Percentiles rank a stretch among this genome's conserved stretches.
These are phyloP conservation scores for Dipus sagitta DNA, from an alignment of 2,797 vertebrate species.

Conservation along the genomic window DNA sequence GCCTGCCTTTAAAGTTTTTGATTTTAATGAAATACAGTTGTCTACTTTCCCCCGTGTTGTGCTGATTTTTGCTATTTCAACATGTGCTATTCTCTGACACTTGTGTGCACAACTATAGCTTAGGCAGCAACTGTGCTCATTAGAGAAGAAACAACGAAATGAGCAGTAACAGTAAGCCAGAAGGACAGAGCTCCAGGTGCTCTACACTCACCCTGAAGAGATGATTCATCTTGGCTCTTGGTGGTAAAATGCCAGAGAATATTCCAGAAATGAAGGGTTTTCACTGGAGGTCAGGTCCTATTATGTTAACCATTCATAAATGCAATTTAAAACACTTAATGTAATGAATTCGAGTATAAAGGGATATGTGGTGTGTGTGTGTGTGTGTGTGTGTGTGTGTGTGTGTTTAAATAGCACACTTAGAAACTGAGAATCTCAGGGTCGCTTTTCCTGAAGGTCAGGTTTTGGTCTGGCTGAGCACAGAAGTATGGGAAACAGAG, in stretches of 20 bases:
- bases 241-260: neutral
- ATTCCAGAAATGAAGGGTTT: neutral
- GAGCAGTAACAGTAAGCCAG: neutral
- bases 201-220: neutral
- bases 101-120: neutral
- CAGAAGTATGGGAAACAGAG: neutral
- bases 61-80: neutral
- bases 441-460: neutral
- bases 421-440: neutral
- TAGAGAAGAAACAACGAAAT: neutral
- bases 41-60: neutral
- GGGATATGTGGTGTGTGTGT: neutral
- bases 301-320: neutral
- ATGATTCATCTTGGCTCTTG: neutral
- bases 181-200: neutral
- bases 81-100: neutral
- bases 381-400: neutral
- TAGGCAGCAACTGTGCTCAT: neutral
- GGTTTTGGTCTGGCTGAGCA: neutral
- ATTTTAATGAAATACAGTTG: neutral
- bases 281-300: neutral
- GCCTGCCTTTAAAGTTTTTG: no score
- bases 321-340: slow-evolving; percentile 23
- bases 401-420: neutral
- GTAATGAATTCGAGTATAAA: neutral